Evolutionary conservation across 2,888 invertebrate species (phyloP), one percentile per base, ranked within the genome.

Genomic region (Teinopalpus imperialis): DNA sequence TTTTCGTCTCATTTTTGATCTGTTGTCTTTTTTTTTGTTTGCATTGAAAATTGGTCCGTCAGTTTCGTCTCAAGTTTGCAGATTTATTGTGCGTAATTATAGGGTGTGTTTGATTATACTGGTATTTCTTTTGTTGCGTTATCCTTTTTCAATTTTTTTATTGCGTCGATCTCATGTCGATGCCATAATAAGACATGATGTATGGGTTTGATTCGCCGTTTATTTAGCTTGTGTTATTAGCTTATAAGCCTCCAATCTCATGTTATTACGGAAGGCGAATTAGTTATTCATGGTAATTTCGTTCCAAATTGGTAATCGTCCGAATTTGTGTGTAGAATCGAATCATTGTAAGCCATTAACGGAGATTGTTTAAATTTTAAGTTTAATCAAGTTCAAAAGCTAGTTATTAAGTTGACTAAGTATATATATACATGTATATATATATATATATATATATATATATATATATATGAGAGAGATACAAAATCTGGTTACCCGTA

Each of bases 21-120:
- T 29, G 36, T 36, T 48, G 46, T 57, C 52, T 54, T 49, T 56
- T 56, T 60, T 58, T 62, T 63, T 57, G 16, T 16, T 14, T 36
- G 49, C 61, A 66, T 70, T 61, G 62, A 58, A 68, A 66, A 69
- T 69, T 59, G 63, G 59, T 59, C 57, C 57, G 48, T 65, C 57
- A 55, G 49, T 46, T 47, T 52, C 53, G 49, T 49, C 40, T 58
- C 51, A 49, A 52, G 46, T 56, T 54, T 57, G 70, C 70, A 59
- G 64, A 77, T 74, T 80, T 77, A 80, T 81, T 64, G 71, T 59
- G 53, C 63, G 65, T 82, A 83, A 82, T 83, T 69, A 77, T 58
- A 59, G 81, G 75, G 69, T 73, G 53, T 56, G 48, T 45, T 57
- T 61, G 65, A 64, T 66, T 59, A 56, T 54, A 45, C 52, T 48